Percentiles rank a stretch among this genome's conserved stretches.
phyloP scores from a whole-genome alignment of 1,140 invertebrate genomes.

The Apis laboriosa region DNA sequence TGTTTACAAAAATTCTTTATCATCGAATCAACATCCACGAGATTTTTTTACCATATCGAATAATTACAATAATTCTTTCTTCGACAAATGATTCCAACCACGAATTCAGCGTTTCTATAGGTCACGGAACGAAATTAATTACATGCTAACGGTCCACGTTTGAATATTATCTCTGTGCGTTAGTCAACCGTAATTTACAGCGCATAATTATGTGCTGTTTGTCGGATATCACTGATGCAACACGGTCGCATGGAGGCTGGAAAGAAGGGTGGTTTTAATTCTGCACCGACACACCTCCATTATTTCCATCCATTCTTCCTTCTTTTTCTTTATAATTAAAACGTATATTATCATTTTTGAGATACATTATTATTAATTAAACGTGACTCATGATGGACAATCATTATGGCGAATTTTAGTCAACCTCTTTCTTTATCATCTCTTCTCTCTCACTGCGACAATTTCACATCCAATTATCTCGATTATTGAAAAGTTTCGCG shows the following conservation, averaged over 20 bases:
- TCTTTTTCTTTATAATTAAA: slow-evolving; percentile 61
- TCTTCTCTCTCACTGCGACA: too few relatives aligned
- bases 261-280: slow-evolving; percentile 32
- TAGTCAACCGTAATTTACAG: slow-evolving; percentile 2
- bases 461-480: slow-evolving; percentile 36
- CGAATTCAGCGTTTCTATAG: background rate
- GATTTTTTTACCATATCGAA: background rate
- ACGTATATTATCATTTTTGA: slow-evolving; percentile 54
- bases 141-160: background rate
- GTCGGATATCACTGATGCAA: background rate
- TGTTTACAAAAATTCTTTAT: background rate
- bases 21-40: background rate
- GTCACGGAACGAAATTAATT: slow-evolving; percentile 5
- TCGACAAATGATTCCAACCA: background rate
- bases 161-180: slow-evolving; percentile 6
- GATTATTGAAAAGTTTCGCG: slow-evolving; percentile 15
- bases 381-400: slow-evolving; percentile 46
- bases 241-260: background rate
- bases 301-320: background rate
- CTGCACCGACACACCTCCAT: background rate
- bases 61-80: too few relatives aligned
- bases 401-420: background rate
- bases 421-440: background rate
- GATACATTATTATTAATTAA: slow-evolving; percentile 73
- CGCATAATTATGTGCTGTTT: slow-evolving; percentile 1